Conservation (phyloP, 2,113 vertebrate genomes). For the Hepsetus odoe region DNA sequence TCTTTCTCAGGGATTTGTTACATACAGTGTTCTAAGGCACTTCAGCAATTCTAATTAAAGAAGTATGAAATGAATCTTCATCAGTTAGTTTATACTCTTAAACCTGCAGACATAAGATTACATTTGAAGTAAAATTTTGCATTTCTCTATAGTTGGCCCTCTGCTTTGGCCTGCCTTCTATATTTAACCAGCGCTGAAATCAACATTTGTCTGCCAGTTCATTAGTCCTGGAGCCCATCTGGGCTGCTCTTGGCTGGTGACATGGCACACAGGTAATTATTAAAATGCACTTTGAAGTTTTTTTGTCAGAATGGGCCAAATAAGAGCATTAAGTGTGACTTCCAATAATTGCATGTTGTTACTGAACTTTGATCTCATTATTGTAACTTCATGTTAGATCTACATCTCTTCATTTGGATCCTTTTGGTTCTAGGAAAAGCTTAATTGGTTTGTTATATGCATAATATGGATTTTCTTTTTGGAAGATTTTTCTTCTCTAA, state of each 20-base stretch:
- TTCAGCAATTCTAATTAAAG: neutral
- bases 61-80: neutral
- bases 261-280: neutral
- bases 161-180: constrained; percentile 8
- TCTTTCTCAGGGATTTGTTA: neutral
- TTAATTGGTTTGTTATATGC: too few species aligned
- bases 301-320: neutral
- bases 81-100: neutral
- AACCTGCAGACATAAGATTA: neutral
- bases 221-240: constrained; percentile 16
- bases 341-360: neutral
- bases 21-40: neutral
- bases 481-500: too few species aligned
- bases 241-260: neutral
- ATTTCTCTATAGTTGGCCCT: neutral
- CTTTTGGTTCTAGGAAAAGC: too few species aligned
- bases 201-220: constrained; percentile 38
- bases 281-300: neutral
- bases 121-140: neutral
- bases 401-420: too few species aligned
- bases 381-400: neutral
- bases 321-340: neutral
- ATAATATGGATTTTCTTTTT: too few species aligned
- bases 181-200: constrained; percentile 39
- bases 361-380: neutral